Conservation (phyloP, 2,797 vertebrate species). For the Geotria australis region DNA sequence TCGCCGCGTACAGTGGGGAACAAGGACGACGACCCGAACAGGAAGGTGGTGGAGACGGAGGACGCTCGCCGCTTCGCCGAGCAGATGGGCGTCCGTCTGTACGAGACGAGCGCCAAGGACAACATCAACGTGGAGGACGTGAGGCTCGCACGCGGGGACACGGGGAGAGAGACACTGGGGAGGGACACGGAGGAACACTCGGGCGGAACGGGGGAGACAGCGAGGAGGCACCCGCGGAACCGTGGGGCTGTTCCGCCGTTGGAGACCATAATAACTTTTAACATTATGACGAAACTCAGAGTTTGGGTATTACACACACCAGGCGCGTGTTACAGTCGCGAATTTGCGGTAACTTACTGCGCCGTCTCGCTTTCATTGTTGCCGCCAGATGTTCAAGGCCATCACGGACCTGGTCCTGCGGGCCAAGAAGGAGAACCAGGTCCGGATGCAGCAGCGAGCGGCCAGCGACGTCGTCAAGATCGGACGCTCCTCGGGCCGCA, state of each 20-base stretch:
- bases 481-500: conserved; percentile 87
- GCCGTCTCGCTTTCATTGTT: no score
- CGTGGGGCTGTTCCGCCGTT: no score
- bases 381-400: conserved; percentile 84
- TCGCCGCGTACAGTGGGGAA: conserved; percentile 41
- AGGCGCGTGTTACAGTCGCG: no score
- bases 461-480: conserved; percentile 95
- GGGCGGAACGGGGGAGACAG: no score
- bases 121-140: conserved; percentile 96
- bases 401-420: conserved; percentile 91
- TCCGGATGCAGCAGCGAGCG: conserved; percentile 90
- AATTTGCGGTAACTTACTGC: no score
- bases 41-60: conserved; percentile 90
- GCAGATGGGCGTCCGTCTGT: conserved; percentile 93
- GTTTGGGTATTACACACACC: no score
- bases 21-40: conserved; percentile 84
- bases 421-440: conserved; percentile 85
- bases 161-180: accelerated
- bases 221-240: no score
- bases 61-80: conserved; percentile 92
- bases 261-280: no score
- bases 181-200: no score
- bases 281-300: no score
- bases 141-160: not conserved
- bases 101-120: conserved; percentile 96